phyloP scores from a whole-genome alignment of 2,797 vertebrate species.

The Nothura maculosa region DNA sequence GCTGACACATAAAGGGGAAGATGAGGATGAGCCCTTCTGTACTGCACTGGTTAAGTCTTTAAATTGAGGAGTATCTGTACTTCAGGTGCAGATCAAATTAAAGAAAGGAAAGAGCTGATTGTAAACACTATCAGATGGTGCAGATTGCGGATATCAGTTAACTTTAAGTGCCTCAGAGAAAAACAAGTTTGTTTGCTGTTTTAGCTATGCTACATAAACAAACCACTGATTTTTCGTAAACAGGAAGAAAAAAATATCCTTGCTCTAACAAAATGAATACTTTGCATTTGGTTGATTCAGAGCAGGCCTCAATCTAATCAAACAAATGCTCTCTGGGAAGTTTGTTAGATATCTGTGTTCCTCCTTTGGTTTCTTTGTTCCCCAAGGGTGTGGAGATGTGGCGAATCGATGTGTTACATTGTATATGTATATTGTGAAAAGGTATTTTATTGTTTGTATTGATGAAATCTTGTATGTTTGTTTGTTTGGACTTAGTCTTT shows the following conservation, averaged over 20 bases:
- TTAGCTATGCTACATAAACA: too few relatives aligned
- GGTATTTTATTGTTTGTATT: neutral
- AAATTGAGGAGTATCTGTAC: neutral
- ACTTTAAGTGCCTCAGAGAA: neutral
- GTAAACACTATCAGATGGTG: neutral
- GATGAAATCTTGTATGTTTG: neutral
- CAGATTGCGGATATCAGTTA: neutral
- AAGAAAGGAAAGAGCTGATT: neutral
- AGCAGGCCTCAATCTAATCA: neutral
- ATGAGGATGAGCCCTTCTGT: neutral
- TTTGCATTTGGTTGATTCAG: neutral
- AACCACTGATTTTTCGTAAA: too few relatives aligned
- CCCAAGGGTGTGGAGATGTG: neutral
- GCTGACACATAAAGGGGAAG: neutral
- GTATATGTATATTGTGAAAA: neutral
- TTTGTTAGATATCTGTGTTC: neutral
- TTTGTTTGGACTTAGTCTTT: neutral
- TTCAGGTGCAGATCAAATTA: neutral
- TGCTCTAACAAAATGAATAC: neutral
- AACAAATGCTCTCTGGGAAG: neutral
- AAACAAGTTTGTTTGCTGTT: neutral
- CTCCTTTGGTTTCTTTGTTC: neutral
- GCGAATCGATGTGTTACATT: neutral
- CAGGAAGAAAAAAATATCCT: neutral
- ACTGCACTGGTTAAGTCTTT: neutral